These are phyloP conservation scores for Etheostoma cragini DNA, from an alignment of 2,113 vertebrate species.

Conservation along the genomic window DNA sequence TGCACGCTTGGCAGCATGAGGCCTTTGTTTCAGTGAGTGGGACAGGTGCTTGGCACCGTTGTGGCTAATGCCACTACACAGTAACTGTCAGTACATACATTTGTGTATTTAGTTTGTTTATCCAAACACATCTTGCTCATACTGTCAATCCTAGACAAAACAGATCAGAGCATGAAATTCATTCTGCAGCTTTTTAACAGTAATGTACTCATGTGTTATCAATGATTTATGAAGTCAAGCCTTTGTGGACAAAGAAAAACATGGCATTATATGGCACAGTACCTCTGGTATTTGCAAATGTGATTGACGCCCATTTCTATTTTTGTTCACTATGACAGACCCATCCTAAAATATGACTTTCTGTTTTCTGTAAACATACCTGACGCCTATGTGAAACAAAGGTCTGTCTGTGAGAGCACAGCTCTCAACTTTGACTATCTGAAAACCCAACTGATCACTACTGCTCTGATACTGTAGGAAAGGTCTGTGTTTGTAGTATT, in stretches of 20 bases:
- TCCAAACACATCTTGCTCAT: not conserved
- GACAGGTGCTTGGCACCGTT: slow-evolving; percentile 24
- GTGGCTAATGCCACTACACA: not conserved
- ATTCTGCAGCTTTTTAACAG: slow-evolving; percentile 19
- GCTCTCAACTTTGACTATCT: slow-evolving; percentile 59
- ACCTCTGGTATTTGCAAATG: slow-evolving; percentile 50
- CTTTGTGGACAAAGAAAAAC: slow-evolving; percentile 21
- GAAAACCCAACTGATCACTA: slow-evolving; percentile 53
- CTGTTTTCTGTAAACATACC: slow-evolving; percentile 49
- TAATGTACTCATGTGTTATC: slow-evolving; percentile 19
- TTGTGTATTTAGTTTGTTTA: slow-evolving; percentile 16
- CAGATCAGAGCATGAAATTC: not conserved
- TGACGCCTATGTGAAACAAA: slow-evolving; percentile 33
- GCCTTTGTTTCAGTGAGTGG: not conserved
- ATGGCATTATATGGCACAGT: slow-evolving; percentile 17
- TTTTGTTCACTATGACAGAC: slow-evolving; percentile 42
- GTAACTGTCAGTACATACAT: slow-evolving; percentile 13
- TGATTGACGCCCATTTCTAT: slow-evolving; percentile 43
- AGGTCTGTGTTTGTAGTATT: slow-evolving; percentile 32
- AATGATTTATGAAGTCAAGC: slow-evolving; percentile 18
- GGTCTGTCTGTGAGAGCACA: slow-evolving; percentile 18
- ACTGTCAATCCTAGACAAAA: slow-evolving; percentile 1
- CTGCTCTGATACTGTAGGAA: slow-evolving; percentile 13
- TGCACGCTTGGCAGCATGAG: not conserved
- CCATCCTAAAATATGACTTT: slow-evolving; percentile 39